phyloP scores from a whole-genome alignment of 1,140 invertebrate genomes.

The Sycophaga agraensis region DNA sequence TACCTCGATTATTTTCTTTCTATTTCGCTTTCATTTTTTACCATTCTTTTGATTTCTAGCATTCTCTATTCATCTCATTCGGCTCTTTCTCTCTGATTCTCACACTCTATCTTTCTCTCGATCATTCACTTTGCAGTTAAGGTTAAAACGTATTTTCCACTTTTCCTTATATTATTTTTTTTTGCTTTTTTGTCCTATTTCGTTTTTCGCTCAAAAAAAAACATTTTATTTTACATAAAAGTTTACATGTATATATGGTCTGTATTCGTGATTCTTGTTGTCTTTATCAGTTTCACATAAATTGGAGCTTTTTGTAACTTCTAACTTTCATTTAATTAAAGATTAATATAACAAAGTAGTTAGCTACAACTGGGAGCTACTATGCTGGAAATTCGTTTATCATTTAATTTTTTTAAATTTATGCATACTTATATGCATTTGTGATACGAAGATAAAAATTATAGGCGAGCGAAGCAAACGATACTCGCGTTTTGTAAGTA shows the following conservation, averaged over 20 bases:
- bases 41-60: too few species aligned
- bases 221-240: constrained; percentile 23
- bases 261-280: constrained; percentile 33
- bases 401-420: too few species aligned
- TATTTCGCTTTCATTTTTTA: too few species aligned
- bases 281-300: constrained; percentile 34
- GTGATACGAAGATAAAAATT: too few species aligned
- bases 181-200: constrained; percentile 21
- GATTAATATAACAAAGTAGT: constrained; percentile 47
- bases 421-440: too few species aligned
- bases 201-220: constrained; percentile 23
- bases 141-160: constrained; percentile 12
- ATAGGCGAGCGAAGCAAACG: too few species aligned
- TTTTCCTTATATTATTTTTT: constrained; percentile 17
- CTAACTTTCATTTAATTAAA: constrained; percentile 29
- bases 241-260: constrained; percentile 26
- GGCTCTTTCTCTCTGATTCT: too few species aligned
- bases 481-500: too few species aligned
- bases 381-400: constrained; percentile 11
- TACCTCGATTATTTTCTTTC: constrained; percentile 1
- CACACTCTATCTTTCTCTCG: too few species aligned
- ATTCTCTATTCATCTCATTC: too few species aligned
- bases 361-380: constrained; percentile 33
- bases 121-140: constrained; percentile 9
- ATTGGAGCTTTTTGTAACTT: constrained; percentile 31